Conservation (phyloP, 2,888 invertebrate species). For the Trilocha varians region DNA sequence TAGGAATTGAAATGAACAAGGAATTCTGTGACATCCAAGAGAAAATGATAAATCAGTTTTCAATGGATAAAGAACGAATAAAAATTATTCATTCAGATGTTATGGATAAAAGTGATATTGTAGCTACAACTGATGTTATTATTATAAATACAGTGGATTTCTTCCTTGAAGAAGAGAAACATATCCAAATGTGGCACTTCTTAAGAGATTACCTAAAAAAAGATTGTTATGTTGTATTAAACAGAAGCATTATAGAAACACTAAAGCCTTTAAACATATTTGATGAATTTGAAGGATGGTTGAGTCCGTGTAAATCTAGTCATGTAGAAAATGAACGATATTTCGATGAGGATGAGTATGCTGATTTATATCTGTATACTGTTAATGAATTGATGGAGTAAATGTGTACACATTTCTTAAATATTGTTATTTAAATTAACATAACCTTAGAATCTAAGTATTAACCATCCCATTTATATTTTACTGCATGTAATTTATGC, state of each 20-base stretch:
- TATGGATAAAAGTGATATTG: slow-evolving; percentile 63
- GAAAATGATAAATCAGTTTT: slow-evolving; percentile 67
- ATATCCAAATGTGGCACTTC: slow-evolving; percentile 75
- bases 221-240: slow-evolving; percentile 73
- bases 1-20: slow-evolving; percentile 80
- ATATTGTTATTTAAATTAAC: too few relatives aligned
- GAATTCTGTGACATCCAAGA: slow-evolving; percentile 77
- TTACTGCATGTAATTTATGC: too few relatives aligned
- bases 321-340: slow-evolving; percentile 59
- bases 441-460: too few relatives aligned
- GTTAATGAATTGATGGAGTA: slow-evolving; percentile 48
- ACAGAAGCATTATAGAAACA: slow-evolving; percentile 72
- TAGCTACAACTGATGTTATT: slow-evolving; percentile 73
- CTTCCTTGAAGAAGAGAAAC: slow-evolving; percentile 73
- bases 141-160: slow-evolving; percentile 81
- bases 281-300: slow-evolving; percentile 64
- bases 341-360: slow-evolving; percentile 53
- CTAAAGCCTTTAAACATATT: slow-evolving; percentile 57
- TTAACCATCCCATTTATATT: too few relatives aligned
- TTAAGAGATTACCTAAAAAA: slow-evolving; percentile 67
- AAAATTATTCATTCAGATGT: slow-evolving; percentile 75
- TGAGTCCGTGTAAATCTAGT: slow-evolving; percentile 50
- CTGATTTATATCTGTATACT: slow-evolving; percentile 52
- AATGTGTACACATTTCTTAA: not conserved
- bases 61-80: slow-evolving; percentile 61